These are phyloP conservation scores for Coecobrya sp. DNA, from an alignment of 2,888 invertebrate genomes.

Conservation along the genomic window DNA sequence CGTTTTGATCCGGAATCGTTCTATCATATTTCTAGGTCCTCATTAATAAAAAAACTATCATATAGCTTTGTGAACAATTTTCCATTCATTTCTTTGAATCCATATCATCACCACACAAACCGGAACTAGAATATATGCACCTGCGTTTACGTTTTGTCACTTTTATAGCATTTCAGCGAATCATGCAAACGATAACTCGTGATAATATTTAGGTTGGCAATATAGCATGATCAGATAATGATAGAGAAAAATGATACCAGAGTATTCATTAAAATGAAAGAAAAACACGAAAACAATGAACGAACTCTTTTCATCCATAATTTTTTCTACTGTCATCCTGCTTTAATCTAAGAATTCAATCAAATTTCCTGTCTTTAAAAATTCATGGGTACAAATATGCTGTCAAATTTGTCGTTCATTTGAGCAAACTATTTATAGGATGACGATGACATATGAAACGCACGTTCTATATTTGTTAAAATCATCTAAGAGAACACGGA, in stretches of 20 bases:
- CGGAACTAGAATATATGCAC: constrained; percentile 8
- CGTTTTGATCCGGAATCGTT: not conserved
- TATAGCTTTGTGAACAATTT: not conserved
- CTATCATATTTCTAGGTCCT: not conserved
- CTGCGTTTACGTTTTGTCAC: not conserved
- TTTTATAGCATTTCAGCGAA: not conserved
- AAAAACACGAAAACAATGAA: not conserved
- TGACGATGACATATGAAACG: not conserved
- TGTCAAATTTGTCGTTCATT: not conserved
- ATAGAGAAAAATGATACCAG: not conserved
- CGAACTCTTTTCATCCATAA: not conserved
- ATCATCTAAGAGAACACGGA: not conserved
- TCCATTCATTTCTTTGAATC: not conserved
- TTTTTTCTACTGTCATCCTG: not conserved
- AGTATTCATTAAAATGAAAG: not conserved
- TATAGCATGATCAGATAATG: not conserved
- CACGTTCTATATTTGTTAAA: not conserved
- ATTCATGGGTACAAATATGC: constrained; percentile 10
- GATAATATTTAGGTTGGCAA: no score
- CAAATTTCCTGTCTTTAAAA: constrained; percentile 62
- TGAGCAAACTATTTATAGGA: not conserved
- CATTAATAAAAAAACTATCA: not conserved
- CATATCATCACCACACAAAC: not conserved
- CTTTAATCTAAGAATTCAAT: not conserved
- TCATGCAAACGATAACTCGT: not conserved